Evolutionary conservation across 2,888 invertebrate species (phyloP).

Genomic region (Melipona bicolor): DNA sequence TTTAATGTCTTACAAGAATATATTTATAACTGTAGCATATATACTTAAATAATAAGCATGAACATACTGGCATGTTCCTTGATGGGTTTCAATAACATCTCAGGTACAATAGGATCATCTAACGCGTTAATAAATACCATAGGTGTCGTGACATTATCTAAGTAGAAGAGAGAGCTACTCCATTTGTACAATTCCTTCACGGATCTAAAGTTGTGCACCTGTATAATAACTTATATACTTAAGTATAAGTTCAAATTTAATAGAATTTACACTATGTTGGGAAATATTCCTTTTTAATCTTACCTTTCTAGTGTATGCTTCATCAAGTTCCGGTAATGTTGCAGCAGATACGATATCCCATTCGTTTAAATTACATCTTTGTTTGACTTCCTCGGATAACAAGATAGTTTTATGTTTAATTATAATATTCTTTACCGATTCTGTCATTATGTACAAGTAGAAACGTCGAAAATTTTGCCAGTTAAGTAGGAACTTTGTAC

Average conservation of each 20-base stretch:
- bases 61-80: slow-evolving; percentile 90
- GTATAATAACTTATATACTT: slow-evolving; percentile 38
- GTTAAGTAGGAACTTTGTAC: slow-evolving; percentile 91
- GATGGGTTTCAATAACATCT: slow-evolving; percentile 89
- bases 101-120: slow-evolving; percentile 97
- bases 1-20: no score
- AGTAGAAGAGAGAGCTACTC: slow-evolving; percentile 93
- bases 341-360: slow-evolving; percentile 94
- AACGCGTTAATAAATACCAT: slow-evolving; percentile 96
- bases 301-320: slow-evolving; percentile 90
- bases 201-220: slow-evolving; percentile 92
- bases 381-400: slow-evolving; percentile 90
- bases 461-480: slow-evolving; percentile 96
- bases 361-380: slow-evolving; percentile 89
- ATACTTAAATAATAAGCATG: no score
- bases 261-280: not conserved
- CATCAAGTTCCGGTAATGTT: slow-evolving; percentile 94
- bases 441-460: slow-evolving; percentile 96
- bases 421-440: slow-evolving; percentile 95
- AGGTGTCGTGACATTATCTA: slow-evolving; percentile 92
- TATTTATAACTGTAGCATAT: slow-evolving; percentile 64
- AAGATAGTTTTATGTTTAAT: slow-evolving; percentile 92
- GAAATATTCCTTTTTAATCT: not conserved
- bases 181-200: slow-evolving; percentile 93
- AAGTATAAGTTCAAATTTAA: not conserved